phyloP scores from a whole-genome alignment of 2,797 vertebrate genomes.

The Eulemur coronatus region DNA sequence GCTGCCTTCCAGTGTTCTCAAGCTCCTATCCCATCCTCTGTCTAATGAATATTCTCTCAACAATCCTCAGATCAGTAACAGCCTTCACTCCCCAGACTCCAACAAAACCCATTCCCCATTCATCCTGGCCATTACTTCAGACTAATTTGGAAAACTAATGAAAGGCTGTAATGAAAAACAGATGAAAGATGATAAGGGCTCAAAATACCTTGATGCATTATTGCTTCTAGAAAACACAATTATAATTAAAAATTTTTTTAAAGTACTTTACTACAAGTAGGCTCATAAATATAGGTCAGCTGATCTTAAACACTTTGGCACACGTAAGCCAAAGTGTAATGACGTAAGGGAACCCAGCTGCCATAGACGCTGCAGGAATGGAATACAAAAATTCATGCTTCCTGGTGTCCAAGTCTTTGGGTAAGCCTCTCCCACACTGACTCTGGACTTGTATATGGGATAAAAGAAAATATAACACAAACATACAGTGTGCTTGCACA shows the following conservation, averaged over 20 bases:
- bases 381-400: neutral
- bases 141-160: neutral
- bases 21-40: neutral
- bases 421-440: neutral
- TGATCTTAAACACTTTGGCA: neutral
- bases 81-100: neutral
- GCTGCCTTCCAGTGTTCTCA: neutral
- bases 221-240: neutral
- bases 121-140: neutral
- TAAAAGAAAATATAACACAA: neutral
- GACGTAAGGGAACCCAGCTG: neutral
- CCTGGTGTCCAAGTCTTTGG: neutral
- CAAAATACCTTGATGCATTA: neutral
- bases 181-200: neutral
- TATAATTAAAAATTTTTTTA: neutral
- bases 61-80: neutral
- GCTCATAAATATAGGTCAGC: neutral
- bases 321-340: neutral
- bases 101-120: rapidly evolving
- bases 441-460: neutral
- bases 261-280: neutral
- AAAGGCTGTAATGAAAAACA: neutral
- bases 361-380: neutral
- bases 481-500: neutral
- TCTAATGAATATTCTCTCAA: neutral